Base-by-base conservation (phyloP, 1,140 invertebrate species). In the Neodiprion virginianus region DNA sequence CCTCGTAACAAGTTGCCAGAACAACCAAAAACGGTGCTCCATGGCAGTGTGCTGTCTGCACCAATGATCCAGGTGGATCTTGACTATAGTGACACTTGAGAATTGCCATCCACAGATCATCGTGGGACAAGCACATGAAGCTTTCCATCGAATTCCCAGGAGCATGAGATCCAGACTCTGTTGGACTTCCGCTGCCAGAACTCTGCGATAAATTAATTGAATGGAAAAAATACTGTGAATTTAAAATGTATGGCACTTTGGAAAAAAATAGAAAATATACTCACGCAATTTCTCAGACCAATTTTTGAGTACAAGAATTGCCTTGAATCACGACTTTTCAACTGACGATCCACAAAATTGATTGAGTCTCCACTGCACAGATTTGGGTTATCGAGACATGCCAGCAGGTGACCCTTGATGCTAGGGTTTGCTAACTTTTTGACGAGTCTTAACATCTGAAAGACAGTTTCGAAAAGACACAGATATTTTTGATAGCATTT, bases 1-100 rank as follows among this genome's bases (percentile, higher is more conserved):
- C 92, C 87, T 93, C 92, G 79, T 93, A 93, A 83, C 91, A 93
- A 67, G 91, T 92, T 23, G 92, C 92, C 9, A 94, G 85, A 61
- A 94, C 87, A 28, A 91, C 90, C 3, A 93, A 83, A 69, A 93
- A 80, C 0, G 92, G 92, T 75, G 90, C 90, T 23, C 88, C 85
- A 71, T 89, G 89, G 9, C 86, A 69, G 21, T 89, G 87, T 8
- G 92, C 90, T 8, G 91, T 90, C 49, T 88, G 89, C 0, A 93
- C 78, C 14, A 93, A 82, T 47, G 91, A 90, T 40, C 89, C 90
- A 1, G 92, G 92, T 67, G 93, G 92, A 86, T 93, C 92, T 77
- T 91, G 90, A 71, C 91, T 93, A 49, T 92, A 90, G 79, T 93
- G 92, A 79, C 92, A 93, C 40, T 90, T 89, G 7, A 93, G 88